Base-by-base conservation (phyloP, 2,797 vertebrate species). In the Falco peregrinus region DNA sequence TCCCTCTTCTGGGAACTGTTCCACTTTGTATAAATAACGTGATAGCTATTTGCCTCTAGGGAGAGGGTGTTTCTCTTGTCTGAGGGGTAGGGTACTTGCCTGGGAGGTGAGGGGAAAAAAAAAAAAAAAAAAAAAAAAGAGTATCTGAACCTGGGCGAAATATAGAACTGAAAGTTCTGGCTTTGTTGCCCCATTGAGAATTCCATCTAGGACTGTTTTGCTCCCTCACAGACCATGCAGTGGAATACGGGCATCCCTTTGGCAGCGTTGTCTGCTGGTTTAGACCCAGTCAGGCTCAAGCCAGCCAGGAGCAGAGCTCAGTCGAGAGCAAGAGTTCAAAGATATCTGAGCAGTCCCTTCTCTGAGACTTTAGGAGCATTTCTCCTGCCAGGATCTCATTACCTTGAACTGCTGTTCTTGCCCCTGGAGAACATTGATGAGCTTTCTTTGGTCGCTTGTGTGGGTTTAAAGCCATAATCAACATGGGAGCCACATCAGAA, bases 21-120 rank as follows among this genome's bases (percentile, higher is more conserved):
- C 93, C 73, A 95, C 68, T 96, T 94, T 77, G 68, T 87, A 89
- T 77, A 96, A 93, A 92, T 74, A 87, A 77, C 5, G 28, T 56
- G 68, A 80, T 87, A 89, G 35, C 43, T 84, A 26, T 70, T 89
- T 71, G 14, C n/a, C 78, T 93, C 73, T 43, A 87, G 79, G 88
- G 79, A 88, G 61, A 78, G 56, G 26, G 63, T 24, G 25, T 78
- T 92, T 75, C 82, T 92, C 16, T 54, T 8, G 3, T 80, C 69
- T 84, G 64, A 86, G 48, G 43, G 37, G 15, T 50, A 71, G 14
- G 24, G 19, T 68, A 54, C 73, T 78, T 92, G 84, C 69, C 78
- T 79, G 47, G 53, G 9, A 61, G 54, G 65, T 68, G 35, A 78
- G 47, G 13, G 24, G 87, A 56, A 37, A 37, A 37, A 37, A 37